These are phyloP conservation scores for Andrena dorsata DNA, from an alignment of 2,888 invertebrate genomes.

Conservation along the genomic window DNA sequence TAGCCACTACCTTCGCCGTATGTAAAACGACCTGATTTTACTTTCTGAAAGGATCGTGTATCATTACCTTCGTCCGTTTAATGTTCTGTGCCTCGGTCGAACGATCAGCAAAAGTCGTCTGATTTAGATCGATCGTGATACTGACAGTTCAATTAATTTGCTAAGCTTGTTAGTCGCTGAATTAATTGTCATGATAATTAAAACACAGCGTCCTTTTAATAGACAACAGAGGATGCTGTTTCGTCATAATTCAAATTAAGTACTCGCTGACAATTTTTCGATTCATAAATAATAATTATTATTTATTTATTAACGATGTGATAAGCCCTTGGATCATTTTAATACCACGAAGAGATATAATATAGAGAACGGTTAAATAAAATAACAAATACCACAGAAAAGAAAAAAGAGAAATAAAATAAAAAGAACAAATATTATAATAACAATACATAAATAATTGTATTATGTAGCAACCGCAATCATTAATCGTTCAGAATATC, in stretches of 20 bases:
- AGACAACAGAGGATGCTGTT: background rate
- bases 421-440: too few species aligned
- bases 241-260: background rate
- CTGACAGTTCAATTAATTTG: conserved; percentile 43
- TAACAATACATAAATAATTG: too few species aligned
- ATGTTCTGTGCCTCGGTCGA: conserved; percentile 35
- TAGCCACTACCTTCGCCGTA: conserved; percentile 47
- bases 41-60: conserved; percentile 61
- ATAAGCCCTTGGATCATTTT: too few species aligned
- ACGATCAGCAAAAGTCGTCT: conserved; percentile 38
- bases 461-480: too few species aligned
- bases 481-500: too few species aligned
- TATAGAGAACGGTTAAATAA: too few species aligned
- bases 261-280: background rate
- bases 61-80: conserved; percentile 54
- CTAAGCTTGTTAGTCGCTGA: background rate
- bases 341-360: too few species aligned
- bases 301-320: background rate
- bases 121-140: conserved; percentile 41
- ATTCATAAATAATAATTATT: background rate
- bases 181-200: conserved; percentile 5
- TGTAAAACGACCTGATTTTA: conserved; percentile 62
- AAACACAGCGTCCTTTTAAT: background rate
- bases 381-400: too few species aligned
- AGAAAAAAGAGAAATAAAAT: too few species aligned